Evolutionary conservation across 2,888 invertebrate genomes (phyloP), one percentile per base, ranked within the genome.

Genomic region (Athetis lepigone): DNA sequence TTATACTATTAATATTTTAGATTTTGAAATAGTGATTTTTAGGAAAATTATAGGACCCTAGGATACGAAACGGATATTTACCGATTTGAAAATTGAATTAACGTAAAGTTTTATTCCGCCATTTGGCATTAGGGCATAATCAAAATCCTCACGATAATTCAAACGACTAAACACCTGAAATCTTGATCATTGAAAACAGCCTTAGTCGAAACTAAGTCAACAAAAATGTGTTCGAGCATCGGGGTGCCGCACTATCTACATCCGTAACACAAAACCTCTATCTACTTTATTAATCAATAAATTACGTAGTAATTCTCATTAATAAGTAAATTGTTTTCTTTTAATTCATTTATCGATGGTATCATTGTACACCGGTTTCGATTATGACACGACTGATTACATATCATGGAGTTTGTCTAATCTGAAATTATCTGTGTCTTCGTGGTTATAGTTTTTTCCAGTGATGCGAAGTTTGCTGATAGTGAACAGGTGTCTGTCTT

Each of bases 331-430:
- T 23, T 18, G 13, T 43, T 27, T 51, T 25, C 11, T 39, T 47
- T 43, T 18, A 18, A 21, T 46, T 39, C 7, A 29, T 52, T 62
- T 57, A 59, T 67, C 52, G 11, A 19, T 58, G 9, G 25, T 50
- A 51, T 57, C 60, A 68, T 29, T 33, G 13, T 47, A 50, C 70
- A 77, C 72, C 73, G 74, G 66, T 82, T 77, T 70, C 60, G 79
- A 83, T 84, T 85, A 83, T 54, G 62, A 65, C 58, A 75, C 47
- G 56, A 61, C 59, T 58, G 86, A 88, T 89, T 87, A 80, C 63
- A 57, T 89, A 88, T 90, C 89, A 9, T 37, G n/a, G 84, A 33
- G 5, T 51, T 51, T 0, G 83, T 87, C 83, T 88, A 82, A 86
- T 87, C 86, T 81, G 16, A 23, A 50, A 36, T 82, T 85, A 85